phyloP scores from a whole-genome alignment of 2,888 invertebrate genomes.

The Eristalis tenax region DNA sequence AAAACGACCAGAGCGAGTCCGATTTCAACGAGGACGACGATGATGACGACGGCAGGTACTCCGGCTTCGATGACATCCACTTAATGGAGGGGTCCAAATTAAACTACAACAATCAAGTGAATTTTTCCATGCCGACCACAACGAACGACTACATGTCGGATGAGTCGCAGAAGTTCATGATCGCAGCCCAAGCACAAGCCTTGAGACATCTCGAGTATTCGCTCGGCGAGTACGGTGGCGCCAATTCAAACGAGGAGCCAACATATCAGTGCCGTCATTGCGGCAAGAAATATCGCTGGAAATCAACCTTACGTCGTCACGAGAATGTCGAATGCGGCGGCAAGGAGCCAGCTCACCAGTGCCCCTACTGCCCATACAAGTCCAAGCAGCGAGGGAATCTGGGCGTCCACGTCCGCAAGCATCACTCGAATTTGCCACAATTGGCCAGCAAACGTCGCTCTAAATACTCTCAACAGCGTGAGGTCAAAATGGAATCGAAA shows the following conservation, averaged over 20 bases:
- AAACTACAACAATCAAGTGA: constrained; percentile 61
- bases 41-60: constrained; percentile 79
- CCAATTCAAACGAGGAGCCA: constrained; percentile 75
- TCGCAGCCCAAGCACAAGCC: constrained; percentile 76
- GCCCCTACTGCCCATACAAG: constrained; percentile 88
- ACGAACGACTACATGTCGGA: constrained; percentile 75
- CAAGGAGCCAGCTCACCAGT: constrained; percentile 90
- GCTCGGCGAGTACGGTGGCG: constrained; percentile 76
- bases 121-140: constrained; percentile 63
- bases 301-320: constrained; percentile 90
- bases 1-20: constrained; percentile 74
- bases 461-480: constrained; percentile 77
- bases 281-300: constrained; percentile 92
- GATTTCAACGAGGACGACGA: constrained; percentile 76
- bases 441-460: constrained; percentile 79
- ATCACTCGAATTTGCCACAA: constrained; percentile 83
- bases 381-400: constrained; percentile 91
- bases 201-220: constrained; percentile 78
- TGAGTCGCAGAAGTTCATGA: constrained; percentile 76
- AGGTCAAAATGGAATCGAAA: constrained; percentile 71
- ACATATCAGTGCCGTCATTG: constrained; percentile 86
- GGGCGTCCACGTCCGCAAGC: constrained; percentile 89
- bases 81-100: constrained; percentile 78
- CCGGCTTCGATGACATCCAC: constrained; percentile 81
- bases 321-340: constrained; percentile 92